Conservation (phyloP, 2,113 vertebrate genomes). For the Chaetorhynchus papuensis region DNA sequence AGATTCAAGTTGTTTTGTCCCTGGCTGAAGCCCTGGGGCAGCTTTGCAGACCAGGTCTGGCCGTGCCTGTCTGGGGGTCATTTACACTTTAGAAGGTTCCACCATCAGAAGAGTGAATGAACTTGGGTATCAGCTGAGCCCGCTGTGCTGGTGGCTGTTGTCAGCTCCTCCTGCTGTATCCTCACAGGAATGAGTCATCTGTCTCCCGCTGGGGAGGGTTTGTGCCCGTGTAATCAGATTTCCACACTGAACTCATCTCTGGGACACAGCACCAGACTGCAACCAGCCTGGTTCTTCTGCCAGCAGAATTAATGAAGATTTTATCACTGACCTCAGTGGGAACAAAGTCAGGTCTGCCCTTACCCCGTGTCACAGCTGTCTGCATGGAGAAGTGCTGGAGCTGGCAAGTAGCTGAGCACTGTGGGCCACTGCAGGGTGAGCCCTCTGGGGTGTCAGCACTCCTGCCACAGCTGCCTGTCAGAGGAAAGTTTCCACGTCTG, state of each 20-base stretch:
- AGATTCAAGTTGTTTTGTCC: neutral
- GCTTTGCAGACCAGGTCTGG: conserved; percentile 71
- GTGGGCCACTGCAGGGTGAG: neutral
- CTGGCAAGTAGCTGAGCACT: neutral
- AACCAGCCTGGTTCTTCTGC: neutral
- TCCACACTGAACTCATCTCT: neutral
- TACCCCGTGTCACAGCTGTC: neutral
- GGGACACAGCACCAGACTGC: neutral
- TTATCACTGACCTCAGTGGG: neutral
- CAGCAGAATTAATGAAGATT: neutral
- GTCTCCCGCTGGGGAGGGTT: conserved; percentile 18
- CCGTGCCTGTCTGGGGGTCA: conserved; percentile 52
- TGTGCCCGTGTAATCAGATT: neutral
- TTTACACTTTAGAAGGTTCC: conserved; percentile 58
- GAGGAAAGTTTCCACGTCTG: conserved; percentile 38
- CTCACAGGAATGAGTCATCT: conserved; percentile 63
- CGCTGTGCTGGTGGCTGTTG: conserved; percentile 54
- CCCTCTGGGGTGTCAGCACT: conserved; percentile 40
- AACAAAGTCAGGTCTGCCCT: neutral
- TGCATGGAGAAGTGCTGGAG: neutral
- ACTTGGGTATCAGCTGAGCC: conserved; percentile 32
- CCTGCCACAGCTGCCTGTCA: conserved; percentile 9
- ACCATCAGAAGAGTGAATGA: conserved; percentile 62
- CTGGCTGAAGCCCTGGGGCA: neutral
- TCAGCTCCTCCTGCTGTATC: conserved; percentile 52